Evolutionary conservation across 2,888 invertebrate species (phyloP).

Genomic region (Caenorhabditis sp.): DNA sequence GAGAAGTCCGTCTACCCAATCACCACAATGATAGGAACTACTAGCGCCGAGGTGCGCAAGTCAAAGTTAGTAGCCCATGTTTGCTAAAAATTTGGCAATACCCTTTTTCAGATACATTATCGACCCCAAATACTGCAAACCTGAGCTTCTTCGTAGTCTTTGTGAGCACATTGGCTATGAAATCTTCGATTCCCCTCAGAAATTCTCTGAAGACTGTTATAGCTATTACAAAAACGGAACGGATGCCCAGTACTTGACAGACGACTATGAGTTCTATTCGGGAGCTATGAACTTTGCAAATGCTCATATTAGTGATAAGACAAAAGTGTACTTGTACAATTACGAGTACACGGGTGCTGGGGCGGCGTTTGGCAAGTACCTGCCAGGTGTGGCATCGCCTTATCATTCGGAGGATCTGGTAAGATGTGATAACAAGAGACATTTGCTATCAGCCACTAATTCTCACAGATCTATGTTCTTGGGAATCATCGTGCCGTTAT

Average conservation of each 20-base stretch:
- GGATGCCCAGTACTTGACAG: neutral
- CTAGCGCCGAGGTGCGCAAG: no score
- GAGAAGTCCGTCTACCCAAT: conserved; percentile 4
- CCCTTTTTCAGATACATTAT: no score
- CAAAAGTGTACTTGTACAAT: conserved; percentile 18
- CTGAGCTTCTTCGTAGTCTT: neutral
- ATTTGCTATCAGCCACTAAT: no score
- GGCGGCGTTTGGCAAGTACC: conserved; percentile 26
- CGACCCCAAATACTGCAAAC: no score
- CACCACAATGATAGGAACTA: conserved; percentile 50
- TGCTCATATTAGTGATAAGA: neutral
- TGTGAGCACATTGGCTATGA: neutral
- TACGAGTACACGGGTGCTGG: conserved; percentile 42
- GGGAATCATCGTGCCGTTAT: conserved; percentile 36
- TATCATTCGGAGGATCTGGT: conserved; percentile 56
- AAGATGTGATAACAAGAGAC: no score
- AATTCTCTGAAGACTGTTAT: neutral
- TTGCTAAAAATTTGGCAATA: no score
- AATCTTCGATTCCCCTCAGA: neutral
- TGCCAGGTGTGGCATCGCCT: conserved; percentile 18
- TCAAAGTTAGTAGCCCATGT: no score
- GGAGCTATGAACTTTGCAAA: conserved; percentile 4
- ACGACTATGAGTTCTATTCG: conserved; percentile 21
- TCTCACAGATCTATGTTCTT: conserved; percentile 52
- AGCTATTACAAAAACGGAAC: neutral